A percentile compares a stretch with the other conserved stretches of the same genome.
These are phyloP conservation scores for Monochamus alternatus DNA, from an alignment of 2,888 invertebrate genomes.

Conservation along the genomic window DNA sequence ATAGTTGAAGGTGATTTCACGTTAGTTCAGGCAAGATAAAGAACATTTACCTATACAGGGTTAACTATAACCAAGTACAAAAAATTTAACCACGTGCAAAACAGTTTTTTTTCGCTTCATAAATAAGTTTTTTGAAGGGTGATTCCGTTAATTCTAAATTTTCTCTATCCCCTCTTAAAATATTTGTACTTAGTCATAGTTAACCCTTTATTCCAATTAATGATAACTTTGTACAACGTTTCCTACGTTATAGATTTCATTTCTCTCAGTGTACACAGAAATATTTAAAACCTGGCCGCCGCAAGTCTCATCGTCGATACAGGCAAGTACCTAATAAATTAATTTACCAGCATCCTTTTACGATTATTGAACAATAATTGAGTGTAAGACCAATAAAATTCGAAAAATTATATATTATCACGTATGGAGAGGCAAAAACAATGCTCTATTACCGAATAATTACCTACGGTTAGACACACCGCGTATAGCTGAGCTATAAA, in stretches of 20 bases:
- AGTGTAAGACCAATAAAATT: constrained; percentile 17
- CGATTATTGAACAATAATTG: constrained; percentile 6
- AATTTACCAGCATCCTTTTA: constrained; percentile 7
- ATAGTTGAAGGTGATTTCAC: no score
- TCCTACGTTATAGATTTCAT: not conserved
- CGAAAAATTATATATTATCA: constrained; percentile 14
- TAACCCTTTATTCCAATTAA: no score
- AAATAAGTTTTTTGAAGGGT: no score
- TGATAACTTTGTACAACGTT: no score
- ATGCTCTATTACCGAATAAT: constrained; percentile 9
- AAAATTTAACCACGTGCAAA: no score
- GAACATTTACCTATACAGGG: no score
- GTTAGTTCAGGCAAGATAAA: no score
- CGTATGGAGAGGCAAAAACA: constrained; percentile 11
- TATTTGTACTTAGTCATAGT: no score
- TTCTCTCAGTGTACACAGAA: not conserved
- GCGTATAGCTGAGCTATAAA: not conserved
- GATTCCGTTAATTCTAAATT: no score
- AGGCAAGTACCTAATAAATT: not conserved
- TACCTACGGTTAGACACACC: not conserved
- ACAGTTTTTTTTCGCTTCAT: no score
- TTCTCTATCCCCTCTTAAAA: no score
- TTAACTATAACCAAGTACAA: no score
- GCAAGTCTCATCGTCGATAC: not conserved
- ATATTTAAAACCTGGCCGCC: not conserved